Evolutionary conservation across 2,888 invertebrate species (phyloP).

Genomic region (Melanargia galathea): DNA sequence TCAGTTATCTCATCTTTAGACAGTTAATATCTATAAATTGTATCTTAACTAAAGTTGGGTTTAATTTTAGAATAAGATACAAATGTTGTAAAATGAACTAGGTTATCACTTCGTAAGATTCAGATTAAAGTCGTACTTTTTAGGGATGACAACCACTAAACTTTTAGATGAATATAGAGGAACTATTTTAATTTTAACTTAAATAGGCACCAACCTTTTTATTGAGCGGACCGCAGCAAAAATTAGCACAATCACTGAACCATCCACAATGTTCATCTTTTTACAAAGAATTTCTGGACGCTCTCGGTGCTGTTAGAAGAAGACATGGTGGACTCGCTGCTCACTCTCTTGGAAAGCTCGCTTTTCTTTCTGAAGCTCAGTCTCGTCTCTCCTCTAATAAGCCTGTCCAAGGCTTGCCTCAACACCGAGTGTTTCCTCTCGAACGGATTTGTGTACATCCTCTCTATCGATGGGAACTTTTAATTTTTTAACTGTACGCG

Average conservation of each 20-base stretch:
- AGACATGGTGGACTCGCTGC: constrained; percentile 60
- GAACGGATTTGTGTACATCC: constrained; percentile 87
- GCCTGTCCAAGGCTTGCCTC: constrained; percentile 84
- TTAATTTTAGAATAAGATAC: no score
- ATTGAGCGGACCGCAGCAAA: constrained; percentile 48
- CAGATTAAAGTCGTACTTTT: no score
- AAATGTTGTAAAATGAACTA: no score
- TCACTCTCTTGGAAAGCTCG: constrained; percentile 52
- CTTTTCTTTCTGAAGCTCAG: constrained; percentile 68
- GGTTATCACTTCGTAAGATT: no score
- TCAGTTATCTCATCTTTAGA: no score
- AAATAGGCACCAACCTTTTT: constrained; percentile 60
- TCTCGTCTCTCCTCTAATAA: constrained; percentile 78
- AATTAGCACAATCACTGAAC: constrained; percentile 63
- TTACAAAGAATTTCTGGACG: constrained; percentile 55
- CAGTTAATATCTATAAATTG: no score
- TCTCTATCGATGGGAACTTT: constrained; percentile 38
- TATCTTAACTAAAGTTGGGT: no score
- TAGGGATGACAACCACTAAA: no score
- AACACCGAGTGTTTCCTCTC: constrained; percentile 86
- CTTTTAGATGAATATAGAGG: no score
- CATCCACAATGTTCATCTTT: constrained; percentile 61
- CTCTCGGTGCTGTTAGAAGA: constrained; percentile 56
- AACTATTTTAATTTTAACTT: background rate
- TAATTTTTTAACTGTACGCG: constrained; percentile 21